Evolutionary conservation across 2,797 vertebrate species (phyloP).

Genomic region (Sebastes vulpes): DNA sequence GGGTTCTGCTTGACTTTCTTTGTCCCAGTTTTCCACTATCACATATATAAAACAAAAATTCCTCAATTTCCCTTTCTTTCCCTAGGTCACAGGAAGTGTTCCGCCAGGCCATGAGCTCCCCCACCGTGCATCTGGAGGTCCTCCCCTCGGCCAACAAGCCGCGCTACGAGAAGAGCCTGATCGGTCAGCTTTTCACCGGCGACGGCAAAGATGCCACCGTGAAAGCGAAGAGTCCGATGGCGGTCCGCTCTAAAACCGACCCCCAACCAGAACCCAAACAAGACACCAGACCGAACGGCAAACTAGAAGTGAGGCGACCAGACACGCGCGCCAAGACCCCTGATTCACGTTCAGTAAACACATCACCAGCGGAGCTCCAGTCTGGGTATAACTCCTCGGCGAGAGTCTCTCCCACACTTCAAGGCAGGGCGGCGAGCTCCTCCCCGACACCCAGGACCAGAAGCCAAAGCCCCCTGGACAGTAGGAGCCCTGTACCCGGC

Average conservation of each 20-base stretch:
- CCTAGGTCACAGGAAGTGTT: constrained; percentile 91
- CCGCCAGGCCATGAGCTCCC: constrained; percentile 89
- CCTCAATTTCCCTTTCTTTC: background rate
- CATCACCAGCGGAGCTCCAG: constrained; percentile 18
- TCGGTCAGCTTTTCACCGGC: constrained; percentile 85
- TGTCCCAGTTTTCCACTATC: no score
- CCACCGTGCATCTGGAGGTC: constrained; percentile 84
- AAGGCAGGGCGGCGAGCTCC: background rate
- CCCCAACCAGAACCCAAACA: constrained; percentile 18
- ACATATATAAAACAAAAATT: background rate
- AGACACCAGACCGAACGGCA: background rate
- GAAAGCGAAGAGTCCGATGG: constrained; percentile 80
- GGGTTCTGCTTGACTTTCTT: background rate
- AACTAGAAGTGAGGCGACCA: constrained; percentile 10
- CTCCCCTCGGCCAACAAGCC: constrained; percentile 86
- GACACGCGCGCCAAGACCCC: constrained; percentile 6
- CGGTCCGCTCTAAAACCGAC: constrained; percentile 36
- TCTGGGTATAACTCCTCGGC: constrained; percentile 16
- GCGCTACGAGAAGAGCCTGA: constrained; percentile 92
- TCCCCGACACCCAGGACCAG: constrained; percentile 44
- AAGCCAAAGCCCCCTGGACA: constrained; percentile 73
- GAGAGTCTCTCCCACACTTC: constrained; percentile 50
- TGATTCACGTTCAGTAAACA: background rate
- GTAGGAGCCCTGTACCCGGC: constrained; percentile 75
- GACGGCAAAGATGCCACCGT: constrained; percentile 58